Percentiles rank a stretch among this genome's conserved stretches.
Evolutionary conservation across 1,140 invertebrate genomes (phyloP).

Genomic region (Plodia interpunctella): DNA sequence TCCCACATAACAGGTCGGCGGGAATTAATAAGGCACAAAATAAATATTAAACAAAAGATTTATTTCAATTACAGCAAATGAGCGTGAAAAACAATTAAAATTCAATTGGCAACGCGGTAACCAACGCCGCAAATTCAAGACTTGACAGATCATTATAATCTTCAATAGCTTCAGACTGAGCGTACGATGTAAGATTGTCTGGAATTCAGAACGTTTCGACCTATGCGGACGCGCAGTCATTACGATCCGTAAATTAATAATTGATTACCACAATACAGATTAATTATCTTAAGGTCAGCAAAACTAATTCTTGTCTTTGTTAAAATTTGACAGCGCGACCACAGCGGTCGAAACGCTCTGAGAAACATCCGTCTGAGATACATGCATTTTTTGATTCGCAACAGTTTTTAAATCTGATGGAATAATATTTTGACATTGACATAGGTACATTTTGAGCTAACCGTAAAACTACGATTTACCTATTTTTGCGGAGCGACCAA

Average conservation of each 20-base stretch:
- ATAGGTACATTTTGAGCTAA: not conserved
- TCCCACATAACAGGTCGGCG: not conserved
- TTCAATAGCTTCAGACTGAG: constrained; percentile 42
- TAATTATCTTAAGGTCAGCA: no score
- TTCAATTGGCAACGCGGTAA: constrained; percentile 36
- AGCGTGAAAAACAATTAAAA: constrained; percentile 74
- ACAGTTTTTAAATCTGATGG: no score
- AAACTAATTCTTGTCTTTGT: no score
- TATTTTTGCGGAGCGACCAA: not conserved
- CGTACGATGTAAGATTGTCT: not conserved
- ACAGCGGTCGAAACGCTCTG: no score
- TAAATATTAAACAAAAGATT: constrained; percentile 62
- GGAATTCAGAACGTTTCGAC: no score
- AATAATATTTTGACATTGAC: no score
- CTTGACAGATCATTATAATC: constrained; percentile 66
- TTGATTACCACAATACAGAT: no score
- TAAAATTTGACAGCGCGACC: no score
- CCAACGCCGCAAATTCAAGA: constrained; percentile 2
- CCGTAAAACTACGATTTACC: not conserved
- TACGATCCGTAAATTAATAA: no score
- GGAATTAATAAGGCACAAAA: constrained; percentile 39
- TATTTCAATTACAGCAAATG: constrained; percentile 66
- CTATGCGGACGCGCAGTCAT: no score
- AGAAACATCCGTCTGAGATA: no score
- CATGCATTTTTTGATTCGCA: no score